These are phyloP conservation scores for Odobenus rosmarus DNA, from an alignment of 2,113 vertebrate species.

Conservation along the genomic window DNA sequence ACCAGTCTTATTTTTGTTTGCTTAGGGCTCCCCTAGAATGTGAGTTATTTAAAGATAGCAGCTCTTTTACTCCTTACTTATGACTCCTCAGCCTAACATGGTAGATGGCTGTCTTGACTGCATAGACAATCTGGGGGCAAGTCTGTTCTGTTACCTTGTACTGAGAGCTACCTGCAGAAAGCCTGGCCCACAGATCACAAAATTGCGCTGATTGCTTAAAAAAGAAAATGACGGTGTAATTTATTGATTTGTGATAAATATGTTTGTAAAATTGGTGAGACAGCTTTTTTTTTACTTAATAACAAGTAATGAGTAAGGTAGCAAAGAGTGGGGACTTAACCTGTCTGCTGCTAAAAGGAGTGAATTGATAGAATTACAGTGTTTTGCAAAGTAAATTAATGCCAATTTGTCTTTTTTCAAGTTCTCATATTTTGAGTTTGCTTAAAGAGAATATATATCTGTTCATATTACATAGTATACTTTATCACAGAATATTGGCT, in stretches of 20 bases:
- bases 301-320: conserved; percentile 19
- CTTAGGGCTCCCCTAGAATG: background rate
- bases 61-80: background rate
- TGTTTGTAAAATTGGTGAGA: background rate
- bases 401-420: conserved; percentile 11
- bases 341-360: conserved; percentile 2
- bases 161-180: background rate
- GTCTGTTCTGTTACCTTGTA: background rate
- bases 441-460: conserved; percentile 9
- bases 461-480: background rate
- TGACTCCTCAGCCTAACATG: background rate
- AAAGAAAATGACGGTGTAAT: background rate
- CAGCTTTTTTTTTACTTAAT: background rate
- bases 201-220: background rate
- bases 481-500: background rate
- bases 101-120: background rate
- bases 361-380: background rate
- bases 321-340: background rate
- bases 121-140: background rate
- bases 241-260: conserved; percentile 36
- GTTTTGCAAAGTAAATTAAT: conserved; percentile 4
- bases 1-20: background rate
- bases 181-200: background rate
- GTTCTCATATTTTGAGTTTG: conserved; percentile 37
- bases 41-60: background rate